Base-by-base conservation (phyloP, 1,140 invertebrate genomes). In the Melanaphis sacchari region DNA sequence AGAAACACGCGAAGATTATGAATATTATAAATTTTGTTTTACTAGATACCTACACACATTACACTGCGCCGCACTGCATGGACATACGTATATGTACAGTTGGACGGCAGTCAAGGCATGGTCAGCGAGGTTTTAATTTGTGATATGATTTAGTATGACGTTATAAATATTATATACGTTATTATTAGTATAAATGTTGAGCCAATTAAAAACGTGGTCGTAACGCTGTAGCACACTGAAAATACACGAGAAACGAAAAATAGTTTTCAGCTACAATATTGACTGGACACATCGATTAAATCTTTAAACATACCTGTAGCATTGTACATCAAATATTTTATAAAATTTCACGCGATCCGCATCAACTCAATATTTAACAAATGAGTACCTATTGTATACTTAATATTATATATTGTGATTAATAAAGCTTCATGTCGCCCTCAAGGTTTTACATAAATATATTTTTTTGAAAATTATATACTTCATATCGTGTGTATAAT, bases 41-140 rank as follows among this genome's bases (percentile, higher is more conserved):
- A 40, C 31, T 9, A 40, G 22, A 24, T 46, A 46, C 85, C 31
- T 4, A 26, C 43, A 46, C 59, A 81, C 82, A 26, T 26, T 7
- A 82, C 2, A 24, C 6, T 21, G 43, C 84, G n/a, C 26, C 1
- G 1, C 38, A 0, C 26, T 15, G 54, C 9, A 59, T 8, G 31
- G 18, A 2, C 59, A 76, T 18, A 18, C 18, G 18, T 6, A 18
- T 21, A 15, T 66, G 18, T n/a, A n/a, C 43, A 40, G 40, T 91
- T 91, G 90, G 90, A 91, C 90, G 31, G 11, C 40, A 59, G 43
- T 91, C 90, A 87, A 87, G 31, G n/a, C 31, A 15, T 82, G 36
- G 36, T 82, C 76, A 36, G 21, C 2, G 36, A 82, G 36, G 36
- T 82, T 82, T 82, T 82, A 5, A 22, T 82, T 38, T 38, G 76